A percentile compares a stretch with the other conserved stretches of the same genome.
Conservation (phyloP, 30 jellyfish, hydroid and myxozoan species). For the Hydra vulgaris region DNA sequence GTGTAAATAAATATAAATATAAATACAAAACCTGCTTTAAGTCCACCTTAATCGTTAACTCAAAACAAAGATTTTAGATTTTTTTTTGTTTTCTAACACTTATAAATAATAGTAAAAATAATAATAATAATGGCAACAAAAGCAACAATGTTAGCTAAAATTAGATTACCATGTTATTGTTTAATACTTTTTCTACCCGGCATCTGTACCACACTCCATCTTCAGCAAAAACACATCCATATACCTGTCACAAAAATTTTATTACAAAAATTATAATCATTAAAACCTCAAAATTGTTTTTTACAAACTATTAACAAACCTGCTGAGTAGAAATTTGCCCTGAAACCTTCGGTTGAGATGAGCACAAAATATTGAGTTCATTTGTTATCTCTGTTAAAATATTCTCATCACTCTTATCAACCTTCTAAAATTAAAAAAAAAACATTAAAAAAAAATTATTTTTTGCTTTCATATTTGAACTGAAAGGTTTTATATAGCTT, state of each 20-base stretch:
- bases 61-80: no score
- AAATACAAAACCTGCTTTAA: no score
- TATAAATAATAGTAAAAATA: no score
- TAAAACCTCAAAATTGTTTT: no score
- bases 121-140: no score
- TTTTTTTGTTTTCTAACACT: no score
- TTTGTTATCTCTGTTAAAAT: neutral
- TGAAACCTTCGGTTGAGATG: neutral
- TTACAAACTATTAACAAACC: neutral
- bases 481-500: no score
- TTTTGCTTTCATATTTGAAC: no score
- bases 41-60: no score
- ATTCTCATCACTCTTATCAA: neutral
- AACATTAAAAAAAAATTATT: no score
- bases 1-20: no score
- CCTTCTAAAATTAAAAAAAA: neutral
- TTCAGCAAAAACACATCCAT: conserved; percentile 39
- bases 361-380: neutral
- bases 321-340: neutral
- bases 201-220: conserved; percentile 64
- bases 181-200: neutral
- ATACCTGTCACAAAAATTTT: conserved; percentile 13
- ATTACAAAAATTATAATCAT: neutral
- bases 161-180: neutral
- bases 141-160: neutral